Evolutionary conservation across 2,797 vertebrate genomes (phyloP).

Genomic region (Neosalanx taihuensis): DNA sequence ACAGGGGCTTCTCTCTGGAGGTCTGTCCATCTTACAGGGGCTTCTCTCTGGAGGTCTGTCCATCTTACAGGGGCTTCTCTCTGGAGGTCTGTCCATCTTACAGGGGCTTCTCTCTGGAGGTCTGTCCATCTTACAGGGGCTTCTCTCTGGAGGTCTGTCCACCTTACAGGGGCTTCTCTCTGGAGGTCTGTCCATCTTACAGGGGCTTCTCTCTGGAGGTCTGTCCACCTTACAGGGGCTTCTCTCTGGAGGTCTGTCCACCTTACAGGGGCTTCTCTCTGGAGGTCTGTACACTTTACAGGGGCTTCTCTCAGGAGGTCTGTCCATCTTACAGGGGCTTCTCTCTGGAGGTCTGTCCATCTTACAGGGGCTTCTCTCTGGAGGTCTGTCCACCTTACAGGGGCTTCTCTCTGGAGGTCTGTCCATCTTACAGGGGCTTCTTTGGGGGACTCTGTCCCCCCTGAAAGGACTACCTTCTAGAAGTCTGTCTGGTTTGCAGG

Average conservation of each 20-base stretch:
- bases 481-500: slow-evolving; percentile 54
- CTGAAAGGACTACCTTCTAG: slow-evolving; percentile 85
- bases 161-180: no score
- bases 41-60: neutral
- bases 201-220: no score
- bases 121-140: slow-evolving; percentile 58
- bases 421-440: slow-evolving; percentile 75
- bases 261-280: no score
- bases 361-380: slow-evolving; percentile 89
- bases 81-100: slow-evolving; percentile 71
- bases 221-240: no score
- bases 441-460: slow-evolving; percentile 49
- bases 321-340: slow-evolving; percentile 62
- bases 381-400: slow-evolving; percentile 82
- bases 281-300: slow-evolving; percentile 63
- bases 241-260: no score
- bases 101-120: slow-evolving; percentile 84
- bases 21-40: slow-evolving; percentile 80
- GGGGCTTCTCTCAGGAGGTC: slow-evolving; percentile 79
- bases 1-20: slow-evolving; percentile 87
- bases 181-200: no score
- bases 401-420: neutral
- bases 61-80: slow-evolving; percentile 77
- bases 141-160: no score
- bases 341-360: slow-evolving; percentile 73